These are phyloP conservation scores for Augochlora pura DNA, from an alignment of 1,140 invertebrate species.

Conservation along the genomic window DNA sequence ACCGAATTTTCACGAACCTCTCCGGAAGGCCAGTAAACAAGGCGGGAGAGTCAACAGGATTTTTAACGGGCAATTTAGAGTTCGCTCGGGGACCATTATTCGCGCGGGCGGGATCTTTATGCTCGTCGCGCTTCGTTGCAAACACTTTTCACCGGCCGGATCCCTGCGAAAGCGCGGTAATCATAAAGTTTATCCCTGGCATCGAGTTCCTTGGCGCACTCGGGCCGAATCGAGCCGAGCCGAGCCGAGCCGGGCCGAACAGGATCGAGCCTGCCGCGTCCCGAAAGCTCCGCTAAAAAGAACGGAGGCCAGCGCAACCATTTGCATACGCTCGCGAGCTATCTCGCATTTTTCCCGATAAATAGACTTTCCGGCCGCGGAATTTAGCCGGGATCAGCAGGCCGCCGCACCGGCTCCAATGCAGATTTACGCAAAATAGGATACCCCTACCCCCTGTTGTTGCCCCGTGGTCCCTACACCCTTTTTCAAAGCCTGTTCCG, in stretches of 20 bases:
- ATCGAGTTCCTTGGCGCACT: constrained; percentile 25
- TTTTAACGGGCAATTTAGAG: constrained; percentile 48
- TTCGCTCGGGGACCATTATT: constrained; percentile 21
- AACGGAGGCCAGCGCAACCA: constrained; percentile 43
- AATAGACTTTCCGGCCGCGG: constrained; percentile 66
- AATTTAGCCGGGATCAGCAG: constrained; percentile 50
- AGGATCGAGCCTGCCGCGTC: no score
- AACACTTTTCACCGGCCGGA: constrained; percentile 32
- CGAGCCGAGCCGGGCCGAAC: not conserved
- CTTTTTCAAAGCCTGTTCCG: no score
- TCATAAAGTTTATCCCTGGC: constrained; percentile 39
- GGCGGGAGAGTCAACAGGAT: constrained; percentile 34
- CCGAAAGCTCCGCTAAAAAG: not conserved
- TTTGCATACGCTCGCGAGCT: constrained; percentile 69
- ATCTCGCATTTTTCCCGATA: constrained; percentile 67
- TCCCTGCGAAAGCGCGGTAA: constrained; percentile 19
- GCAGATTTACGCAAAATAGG: constrained; percentile 74
- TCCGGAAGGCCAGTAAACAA: constrained; percentile 20
- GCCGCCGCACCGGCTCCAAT: constrained; percentile 62
- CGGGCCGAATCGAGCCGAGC: not conserved
- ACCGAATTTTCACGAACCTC: not conserved
- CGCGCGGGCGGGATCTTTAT: constrained; percentile 29
- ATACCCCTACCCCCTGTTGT: constrained; percentile 56
- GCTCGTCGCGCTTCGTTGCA: constrained; percentile 32
- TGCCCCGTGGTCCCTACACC: no score